A percentile compares a stretch with the other conserved stretches of the same genome.
These are phyloP conservation scores for Diplosoma virens DNA, from an alignment of 23 tunicate genomes.

Conservation along the genomic window DNA sequence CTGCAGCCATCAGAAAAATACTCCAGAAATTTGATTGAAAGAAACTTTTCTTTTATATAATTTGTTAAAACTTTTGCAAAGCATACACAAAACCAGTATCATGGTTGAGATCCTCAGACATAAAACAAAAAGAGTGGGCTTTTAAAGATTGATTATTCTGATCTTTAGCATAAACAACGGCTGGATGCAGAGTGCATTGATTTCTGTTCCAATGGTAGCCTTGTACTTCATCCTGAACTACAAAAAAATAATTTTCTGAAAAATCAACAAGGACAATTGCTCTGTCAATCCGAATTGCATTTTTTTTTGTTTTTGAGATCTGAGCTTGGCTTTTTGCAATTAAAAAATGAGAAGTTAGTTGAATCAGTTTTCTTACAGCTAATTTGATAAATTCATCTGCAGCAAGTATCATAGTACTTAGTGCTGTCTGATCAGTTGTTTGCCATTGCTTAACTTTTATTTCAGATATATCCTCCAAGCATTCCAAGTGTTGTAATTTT, in stretches of 20 bases:
- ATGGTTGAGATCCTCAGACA: conserved; percentile 6
- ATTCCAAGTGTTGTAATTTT: background rate
- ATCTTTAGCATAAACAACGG: background rate
- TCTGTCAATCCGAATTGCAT: background rate
- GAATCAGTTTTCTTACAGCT: conserved; percentile 3
- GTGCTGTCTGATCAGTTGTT: conserved; percentile 9
- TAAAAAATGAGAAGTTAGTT: conserved; percentile 21
- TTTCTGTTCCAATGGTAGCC: conserved; percentile 8
- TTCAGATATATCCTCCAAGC: background rate
- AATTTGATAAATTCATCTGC: conserved; percentile 4
- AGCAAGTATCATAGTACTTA: conserved; percentile 3
- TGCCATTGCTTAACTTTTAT: conserved; percentile 27
- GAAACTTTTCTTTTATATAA: conserved; percentile 19
- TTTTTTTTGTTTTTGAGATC: conserved; percentile 1
- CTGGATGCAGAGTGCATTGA: conserved; percentile 18
- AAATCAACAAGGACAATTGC: conserved; percentile 30
- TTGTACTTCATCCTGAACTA: conserved; percentile 7
- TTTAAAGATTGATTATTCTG: background rate
- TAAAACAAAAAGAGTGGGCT: background rate
- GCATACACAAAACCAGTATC: conserved; percentile 28
- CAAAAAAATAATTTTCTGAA: conserved; percentile 23
- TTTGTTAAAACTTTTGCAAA: conserved; percentile 6
- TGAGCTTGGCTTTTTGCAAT: conserved; percentile 26
- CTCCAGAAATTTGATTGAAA: conserved; percentile 2
- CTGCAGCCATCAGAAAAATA: conserved; percentile 37